Percentiles rank a stretch among this genome's conserved stretches.
Conservation (phyloP, 64 coral and sea anemone species). For the Catalaphyllia jardinei region DNA sequence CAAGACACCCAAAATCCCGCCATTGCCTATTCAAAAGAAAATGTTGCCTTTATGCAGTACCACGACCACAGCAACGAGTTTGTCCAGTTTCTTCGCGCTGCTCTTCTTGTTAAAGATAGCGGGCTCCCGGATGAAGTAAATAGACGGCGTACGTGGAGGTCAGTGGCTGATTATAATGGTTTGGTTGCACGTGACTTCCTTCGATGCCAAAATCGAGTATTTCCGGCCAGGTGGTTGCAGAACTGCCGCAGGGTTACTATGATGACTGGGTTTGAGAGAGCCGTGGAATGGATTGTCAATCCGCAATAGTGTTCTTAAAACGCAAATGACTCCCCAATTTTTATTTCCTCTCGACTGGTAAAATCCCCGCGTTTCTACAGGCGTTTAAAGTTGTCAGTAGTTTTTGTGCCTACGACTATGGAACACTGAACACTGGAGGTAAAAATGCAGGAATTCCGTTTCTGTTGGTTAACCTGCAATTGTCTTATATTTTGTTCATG, state of each 20-base stretch:
- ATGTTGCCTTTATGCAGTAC: neutral
- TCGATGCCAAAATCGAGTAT: constrained; percentile 7
- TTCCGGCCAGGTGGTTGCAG: constrained; percentile 24
- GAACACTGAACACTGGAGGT: no score
- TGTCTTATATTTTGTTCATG: no score
- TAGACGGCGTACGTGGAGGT: constrained; percentile 5
- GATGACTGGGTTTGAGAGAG: neutral
- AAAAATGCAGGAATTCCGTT: no score
- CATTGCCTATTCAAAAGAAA: neutral
- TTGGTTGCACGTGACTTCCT: constrained; percentile 25
- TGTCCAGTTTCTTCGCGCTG: neutral
- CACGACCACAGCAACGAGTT: constrained; percentile 4
- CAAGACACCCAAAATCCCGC: neutral
- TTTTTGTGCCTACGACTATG: no score
- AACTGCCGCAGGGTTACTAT: constrained; percentile 20
- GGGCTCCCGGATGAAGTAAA: neutral
- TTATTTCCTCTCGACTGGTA: no score
- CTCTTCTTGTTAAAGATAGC: neutral
- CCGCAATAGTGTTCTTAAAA: neutral
- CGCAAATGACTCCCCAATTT: no score
- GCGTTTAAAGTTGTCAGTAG: no score
- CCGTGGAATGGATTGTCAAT: constrained; percentile 41
- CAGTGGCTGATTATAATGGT: constrained; percentile 28
- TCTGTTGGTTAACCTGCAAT: no score
- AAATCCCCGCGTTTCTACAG: no score